Conservation (phyloP, 2,113 vertebrate species). For the Myocastor coypus region DNA sequence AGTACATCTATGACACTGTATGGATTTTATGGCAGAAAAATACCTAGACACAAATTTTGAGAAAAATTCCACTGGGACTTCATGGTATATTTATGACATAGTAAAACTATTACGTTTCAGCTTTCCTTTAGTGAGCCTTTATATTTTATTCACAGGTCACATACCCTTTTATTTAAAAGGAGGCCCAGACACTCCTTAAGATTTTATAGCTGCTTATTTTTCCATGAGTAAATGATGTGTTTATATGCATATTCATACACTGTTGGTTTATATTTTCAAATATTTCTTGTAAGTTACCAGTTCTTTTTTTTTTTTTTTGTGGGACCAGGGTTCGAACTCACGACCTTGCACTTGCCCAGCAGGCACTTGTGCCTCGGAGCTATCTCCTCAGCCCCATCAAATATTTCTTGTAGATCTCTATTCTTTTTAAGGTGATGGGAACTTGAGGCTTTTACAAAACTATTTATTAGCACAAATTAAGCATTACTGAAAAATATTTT, state of each 20-base stretch:
- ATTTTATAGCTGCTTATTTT: slow-evolving; percentile 84
- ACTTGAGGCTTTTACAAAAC: slow-evolving; percentile 50
- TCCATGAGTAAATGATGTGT: slow-evolving; percentile 83
- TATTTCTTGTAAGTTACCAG: too few relatives aligned
- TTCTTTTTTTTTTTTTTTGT: too few relatives aligned
- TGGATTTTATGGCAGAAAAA: slow-evolving; percentile 79
- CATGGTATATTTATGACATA: slow-evolving; percentile 81
- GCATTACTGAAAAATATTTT: slow-evolving; percentile 71
- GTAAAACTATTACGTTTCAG: slow-evolving; percentile 84
- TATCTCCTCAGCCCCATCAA: too few relatives aligned
- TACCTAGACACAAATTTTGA: slow-evolving; percentile 78
- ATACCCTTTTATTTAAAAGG: slow-evolving; percentile 79
- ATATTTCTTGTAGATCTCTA: slow-evolving; percentile 74
- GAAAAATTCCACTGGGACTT: slow-evolving; percentile 77
- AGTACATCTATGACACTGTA: slow-evolving; percentile 72
- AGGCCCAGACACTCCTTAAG: slow-evolving; percentile 72
- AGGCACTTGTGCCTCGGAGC: too few relatives aligned
- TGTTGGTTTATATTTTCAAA: slow-evolving; percentile 76
- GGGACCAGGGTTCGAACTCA: too few relatives aligned
- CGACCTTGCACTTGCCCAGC: too few relatives aligned
- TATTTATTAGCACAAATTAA: slow-evolving; percentile 78
- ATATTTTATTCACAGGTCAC: slow-evolving; percentile 81
- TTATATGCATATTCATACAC: slow-evolving; percentile 76
- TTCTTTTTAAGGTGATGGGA: slow-evolving; percentile 79
- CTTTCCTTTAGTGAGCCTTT: slow-evolving; percentile 83